phyloP scores from a whole-genome alignment of 2,113 vertebrate species.

The Rhynchomys soricoides region DNA sequence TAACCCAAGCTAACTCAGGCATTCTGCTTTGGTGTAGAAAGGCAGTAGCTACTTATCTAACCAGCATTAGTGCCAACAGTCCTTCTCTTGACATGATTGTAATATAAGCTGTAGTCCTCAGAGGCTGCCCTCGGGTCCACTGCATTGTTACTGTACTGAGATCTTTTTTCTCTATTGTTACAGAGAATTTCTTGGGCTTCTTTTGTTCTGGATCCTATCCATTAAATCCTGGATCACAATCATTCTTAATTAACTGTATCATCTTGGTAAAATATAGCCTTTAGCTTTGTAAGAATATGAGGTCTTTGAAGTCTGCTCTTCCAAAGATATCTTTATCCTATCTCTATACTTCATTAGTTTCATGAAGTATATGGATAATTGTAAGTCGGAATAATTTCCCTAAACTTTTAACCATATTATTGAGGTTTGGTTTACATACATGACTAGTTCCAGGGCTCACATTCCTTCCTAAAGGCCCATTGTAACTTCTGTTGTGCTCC shows the following conservation, averaged over 20 bases:
- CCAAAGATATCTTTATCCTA: conserved; percentile 6
- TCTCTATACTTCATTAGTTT: conserved; percentile 8
- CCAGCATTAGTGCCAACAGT: background rate
- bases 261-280: background rate
- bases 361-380: background rate
- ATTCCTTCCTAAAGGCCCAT: background rate
- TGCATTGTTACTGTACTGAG: background rate
- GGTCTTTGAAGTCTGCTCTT: background rate
- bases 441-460: background rate
- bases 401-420: background rate
- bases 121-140: background rate
- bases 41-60: background rate
- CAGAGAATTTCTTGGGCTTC: background rate
- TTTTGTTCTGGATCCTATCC: background rate
- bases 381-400: conserved; percentile 22
- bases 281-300: background rate
- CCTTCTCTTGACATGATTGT: background rate
- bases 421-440: conserved; percentile 13
- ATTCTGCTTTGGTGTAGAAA: background rate
- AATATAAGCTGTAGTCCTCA: background rate
- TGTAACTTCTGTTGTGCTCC: background rate
- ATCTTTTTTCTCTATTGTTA: background rate
- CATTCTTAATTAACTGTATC: background rate
- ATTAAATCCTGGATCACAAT: background rate
- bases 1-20: background rate